Percentiles rank a stretch among this genome's conserved stretches.
phyloP scores from a whole-genome alignment of 2,113 vertebrate genomes.

The Procapra przewalskii region DNA sequence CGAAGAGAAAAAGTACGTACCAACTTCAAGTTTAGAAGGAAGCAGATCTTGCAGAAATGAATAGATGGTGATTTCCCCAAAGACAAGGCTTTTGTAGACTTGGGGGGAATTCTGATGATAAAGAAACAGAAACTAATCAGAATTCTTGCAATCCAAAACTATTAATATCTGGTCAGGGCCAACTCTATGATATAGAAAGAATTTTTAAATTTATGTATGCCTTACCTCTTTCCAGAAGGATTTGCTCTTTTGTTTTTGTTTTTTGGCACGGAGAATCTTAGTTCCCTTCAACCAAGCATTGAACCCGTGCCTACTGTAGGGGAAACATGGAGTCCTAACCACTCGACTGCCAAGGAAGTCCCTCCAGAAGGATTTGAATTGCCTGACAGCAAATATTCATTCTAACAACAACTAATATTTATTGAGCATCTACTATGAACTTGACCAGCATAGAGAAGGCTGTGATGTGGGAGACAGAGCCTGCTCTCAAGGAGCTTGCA shows the following conservation, averaged over 20 bases:
- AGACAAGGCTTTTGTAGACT: background rate
- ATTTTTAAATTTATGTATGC: background rate
- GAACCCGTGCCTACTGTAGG: background rate
- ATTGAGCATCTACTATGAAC: background rate
- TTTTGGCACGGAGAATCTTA: background rate
- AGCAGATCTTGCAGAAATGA: background rate
- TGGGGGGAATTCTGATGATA: background rate
- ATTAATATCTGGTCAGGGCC: background rate
- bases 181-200: background rate
- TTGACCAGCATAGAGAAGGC: background rate
- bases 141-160: background rate
- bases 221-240: background rate
- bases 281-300: background rate
- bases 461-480: background rate
- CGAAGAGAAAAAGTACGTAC: background rate
- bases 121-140: background rate
- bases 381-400: background rate
- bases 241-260: background rate
- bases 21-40: background rate
- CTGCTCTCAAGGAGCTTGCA: background rate
- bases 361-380: background rate
- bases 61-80: background rate
- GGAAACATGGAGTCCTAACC: background rate
- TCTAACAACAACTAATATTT: background rate
- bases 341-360: background rate